These are phyloP conservation scores for Smittia sp. DNA, from an alignment of 2,888 invertebrate genomes.

Conservation along the genomic window DNA sequence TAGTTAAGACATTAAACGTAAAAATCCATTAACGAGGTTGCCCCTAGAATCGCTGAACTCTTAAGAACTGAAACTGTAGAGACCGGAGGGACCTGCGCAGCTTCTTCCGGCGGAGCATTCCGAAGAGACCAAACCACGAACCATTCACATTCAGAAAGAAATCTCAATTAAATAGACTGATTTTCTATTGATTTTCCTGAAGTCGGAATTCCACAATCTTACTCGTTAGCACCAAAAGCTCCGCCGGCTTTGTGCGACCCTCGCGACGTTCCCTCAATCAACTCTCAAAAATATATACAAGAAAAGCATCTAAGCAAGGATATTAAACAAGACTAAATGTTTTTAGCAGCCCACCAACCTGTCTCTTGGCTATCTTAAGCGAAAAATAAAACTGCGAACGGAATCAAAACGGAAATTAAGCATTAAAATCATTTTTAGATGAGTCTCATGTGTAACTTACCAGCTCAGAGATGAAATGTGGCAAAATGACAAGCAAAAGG, in stretches of 20 bases:
- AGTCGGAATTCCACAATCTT: neutral
- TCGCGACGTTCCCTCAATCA: neutral
- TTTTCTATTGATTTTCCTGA: neutral
- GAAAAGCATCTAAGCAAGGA: neutral
- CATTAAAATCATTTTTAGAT: conserved; percentile 7
- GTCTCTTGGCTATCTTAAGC: neutral
- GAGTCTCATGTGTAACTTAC: conserved; percentile 3
- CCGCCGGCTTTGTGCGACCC: neutral
- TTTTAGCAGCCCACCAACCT: conserved; percentile 7
- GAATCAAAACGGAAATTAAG: neutral
- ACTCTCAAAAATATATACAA: neutral
- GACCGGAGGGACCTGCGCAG: too few species aligned
- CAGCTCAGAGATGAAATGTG: neutral
- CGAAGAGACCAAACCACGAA: too few species aligned
- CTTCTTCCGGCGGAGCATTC: too few species aligned
- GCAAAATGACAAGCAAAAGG: neutral
- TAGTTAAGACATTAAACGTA: neutral
- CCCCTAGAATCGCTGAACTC: too few species aligned
- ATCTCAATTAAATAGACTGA: neutral
- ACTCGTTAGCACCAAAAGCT: too few species aligned
- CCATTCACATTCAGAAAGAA: too few species aligned
- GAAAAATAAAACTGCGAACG: neutral
- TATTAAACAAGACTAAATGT: conserved; percentile 7
- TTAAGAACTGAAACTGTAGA: too few species aligned
- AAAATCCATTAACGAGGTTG: too few species aligned